Base-by-base conservation (phyloP, 2,113 vertebrate species). In the Drymodes brunneopygia region DNA sequence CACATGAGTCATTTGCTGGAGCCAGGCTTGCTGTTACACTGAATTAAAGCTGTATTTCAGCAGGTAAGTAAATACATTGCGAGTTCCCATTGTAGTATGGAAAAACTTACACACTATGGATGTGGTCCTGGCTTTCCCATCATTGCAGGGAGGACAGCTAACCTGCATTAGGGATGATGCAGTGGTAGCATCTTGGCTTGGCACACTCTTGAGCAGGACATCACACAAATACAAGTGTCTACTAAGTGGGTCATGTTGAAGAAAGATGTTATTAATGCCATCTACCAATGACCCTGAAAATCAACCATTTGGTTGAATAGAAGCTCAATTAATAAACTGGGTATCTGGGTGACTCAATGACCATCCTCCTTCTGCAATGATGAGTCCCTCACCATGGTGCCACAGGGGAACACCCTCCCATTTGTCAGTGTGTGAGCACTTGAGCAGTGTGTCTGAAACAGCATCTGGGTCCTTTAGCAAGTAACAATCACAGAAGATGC, bases 331-430 rank as follows among this genome's bases (percentile, higher is more conserved):
- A 64, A 67, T 64, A 40, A 78, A 51, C 0, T 12, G 14, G 42
- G 21, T 71, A 74, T 58, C 16, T 4, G 9, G 11, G 23, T 60
- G 54, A 85, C 31, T 40, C 3, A 4, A 62, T 19, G 53, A 70
- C 29, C 40, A 53, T 24, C 11, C 27, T 78, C 38, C 27, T 62
- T 74, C 51, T 69, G 25, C 61, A 75, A 4, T 0, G 0, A 56
- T 3, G 45, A 36, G 61, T 12, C 42, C 35, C 48, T 10, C 57
- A 48, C 31, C 2, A 0, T 4, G 24, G 19, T 51, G 42, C 29
- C 51, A 14, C 35, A 33, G 29, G 33, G 27, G 48, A 83, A 36
- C 23, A 36, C 7, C 4, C 3, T 36, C 44, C 53, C 53, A 36
- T 11, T 33, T 44, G 35, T n/a, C 7, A 21, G 29, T 3, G 28